Evolutionary conservation across 2,113 vertebrate genomes (phyloP), one percentile per base, ranked within the genome.

Genomic region (Pachyramphus minor): DNA sequence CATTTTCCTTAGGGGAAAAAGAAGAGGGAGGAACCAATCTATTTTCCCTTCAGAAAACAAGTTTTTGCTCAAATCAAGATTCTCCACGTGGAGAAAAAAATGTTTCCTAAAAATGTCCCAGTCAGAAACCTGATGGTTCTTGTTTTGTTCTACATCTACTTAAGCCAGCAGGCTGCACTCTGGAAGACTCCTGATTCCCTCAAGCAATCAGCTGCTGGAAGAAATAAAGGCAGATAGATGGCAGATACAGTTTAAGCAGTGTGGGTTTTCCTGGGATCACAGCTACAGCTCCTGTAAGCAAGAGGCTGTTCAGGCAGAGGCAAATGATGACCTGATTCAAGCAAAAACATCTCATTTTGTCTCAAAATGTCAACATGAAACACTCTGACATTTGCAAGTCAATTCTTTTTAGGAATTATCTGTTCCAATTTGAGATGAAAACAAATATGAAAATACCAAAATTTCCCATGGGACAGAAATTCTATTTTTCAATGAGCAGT

Each of bases 361-460:
- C 75, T 93, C 67, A 89, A 94, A 97, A 96, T 92, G 89, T 93
- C 95, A 96, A 93, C 83, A 93, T 33, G 21, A 91, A 96, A 95
- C 42, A 87, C 55, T 69, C 62, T 93, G 84, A 88, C 78, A 94
- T 97, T 96, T 96, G 91, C 87, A 93, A 95, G 91, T 93, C 63
- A 94, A 79, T 73, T 87, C 67, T 93, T 95, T 93, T 94, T 66
- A 55, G 87, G 93, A 94, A 83, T 81, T 83, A 58, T 71, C 82
- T 85, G 84, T 66, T 95, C 63, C 74, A 89, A 93, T 91, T 77
- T 90, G 87, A 96, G 89, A 91, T 79, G 53, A 96, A 96, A 95
- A 96, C 71, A 91, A 95, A 94, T 79, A 94, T 23, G 78, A 92
- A 96, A 96, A 97, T 87, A 95, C 59, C 93, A 95, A 78, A 89